Evolutionary conservation across 2,797 vertebrate genomes (phyloP).

Genomic region (Brachymystax lenok): DNA sequence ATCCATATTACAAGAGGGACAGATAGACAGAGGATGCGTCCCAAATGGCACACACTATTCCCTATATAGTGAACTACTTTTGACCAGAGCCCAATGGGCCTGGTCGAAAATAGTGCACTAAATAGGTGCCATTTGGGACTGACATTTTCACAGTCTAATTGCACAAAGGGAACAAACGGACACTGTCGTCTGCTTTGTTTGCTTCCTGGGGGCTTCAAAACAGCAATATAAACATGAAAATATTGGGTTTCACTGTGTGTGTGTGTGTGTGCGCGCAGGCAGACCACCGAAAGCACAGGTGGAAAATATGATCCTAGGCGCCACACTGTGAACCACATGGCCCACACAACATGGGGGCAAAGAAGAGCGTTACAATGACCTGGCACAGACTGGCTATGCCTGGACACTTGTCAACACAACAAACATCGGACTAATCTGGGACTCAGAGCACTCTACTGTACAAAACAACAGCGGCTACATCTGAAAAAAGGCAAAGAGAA

Average conservation of each 20-base stretch:
- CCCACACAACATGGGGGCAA: slow-evolving; percentile 79
- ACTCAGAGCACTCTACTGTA: slow-evolving; percentile 26
- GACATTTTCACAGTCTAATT: slow-evolving; percentile 49
- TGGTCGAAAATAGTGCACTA: no score
- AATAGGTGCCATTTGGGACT: slow-evolving; percentile 11
- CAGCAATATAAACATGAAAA: slow-evolving; percentile 60
- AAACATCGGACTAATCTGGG: slow-evolving; percentile 52
- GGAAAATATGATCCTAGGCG: slow-evolving; percentile 71
- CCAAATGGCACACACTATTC: no score
- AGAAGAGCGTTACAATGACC: slow-evolving; percentile 45
- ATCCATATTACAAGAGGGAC: slow-evolving; percentile 7
- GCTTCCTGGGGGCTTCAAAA: slow-evolving; percentile 47
- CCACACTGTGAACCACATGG: slow-evolving; percentile 83
- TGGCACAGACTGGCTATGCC: slow-evolving; percentile 34
- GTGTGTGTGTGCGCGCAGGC: slow-evolving; percentile 16
- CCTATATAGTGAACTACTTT: no score
- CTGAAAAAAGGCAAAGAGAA: slow-evolving; percentile 45
- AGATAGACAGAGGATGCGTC: no score
- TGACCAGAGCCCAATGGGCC: no score
- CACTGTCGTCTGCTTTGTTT: slow-evolving; percentile 42
- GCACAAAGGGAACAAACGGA: slow-evolving; percentile 50
- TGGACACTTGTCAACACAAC: slow-evolving; percentile 53
- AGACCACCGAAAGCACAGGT: slow-evolving; percentile 73
- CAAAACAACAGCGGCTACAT: slow-evolving; percentile 32
- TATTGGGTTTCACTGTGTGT: slow-evolving; percentile 44